phyloP scores from a whole-genome alignment of 1,140 invertebrate genomes.

The Wasmannia auropunctata region DNA sequence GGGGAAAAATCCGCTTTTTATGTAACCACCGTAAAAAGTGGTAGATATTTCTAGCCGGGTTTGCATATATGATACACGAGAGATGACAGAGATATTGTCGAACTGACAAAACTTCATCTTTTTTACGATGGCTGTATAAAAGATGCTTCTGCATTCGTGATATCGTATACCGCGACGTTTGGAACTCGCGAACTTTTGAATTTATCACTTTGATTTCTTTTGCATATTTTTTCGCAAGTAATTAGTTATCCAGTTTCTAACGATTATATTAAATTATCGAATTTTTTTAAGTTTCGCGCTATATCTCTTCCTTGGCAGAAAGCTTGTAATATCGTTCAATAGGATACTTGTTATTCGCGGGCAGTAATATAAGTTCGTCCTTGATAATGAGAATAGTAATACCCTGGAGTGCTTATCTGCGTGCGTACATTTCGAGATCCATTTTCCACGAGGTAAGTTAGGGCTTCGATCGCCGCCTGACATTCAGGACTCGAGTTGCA shows the following conservation, averaged over 20 bases:
- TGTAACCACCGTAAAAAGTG: constrained; percentile 34
- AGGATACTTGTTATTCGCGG: not conserved
- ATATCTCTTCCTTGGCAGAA: not conserved
- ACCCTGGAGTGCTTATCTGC: constrained; percentile 15
- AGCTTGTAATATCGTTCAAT: not conserved
- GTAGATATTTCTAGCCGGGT: not conserved
- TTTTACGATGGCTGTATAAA: not conserved
- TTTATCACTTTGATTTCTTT: not conserved
- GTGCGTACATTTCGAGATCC: constrained; percentile 26
- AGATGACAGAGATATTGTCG: not conserved
- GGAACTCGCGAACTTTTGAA: not conserved
- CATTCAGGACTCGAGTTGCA: constrained; percentile 70
- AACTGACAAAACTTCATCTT: not conserved
- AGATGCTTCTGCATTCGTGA: not conserved
- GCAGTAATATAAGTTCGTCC: not conserved
- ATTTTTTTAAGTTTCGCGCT: not conserved
- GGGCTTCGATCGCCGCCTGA: not conserved
- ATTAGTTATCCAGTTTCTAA: not conserved
- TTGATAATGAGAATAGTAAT: constrained; percentile 28
- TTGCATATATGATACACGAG: not conserved
- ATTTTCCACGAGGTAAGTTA: constrained; percentile 18
- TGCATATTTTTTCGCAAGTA: not conserved
- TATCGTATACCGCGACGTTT: not conserved
- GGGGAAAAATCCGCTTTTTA: constrained; percentile 11
- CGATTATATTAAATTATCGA: not conserved